phyloP scores from a whole-genome alignment of 2,888 invertebrate species.

The Schizaphis graminum region DNA sequence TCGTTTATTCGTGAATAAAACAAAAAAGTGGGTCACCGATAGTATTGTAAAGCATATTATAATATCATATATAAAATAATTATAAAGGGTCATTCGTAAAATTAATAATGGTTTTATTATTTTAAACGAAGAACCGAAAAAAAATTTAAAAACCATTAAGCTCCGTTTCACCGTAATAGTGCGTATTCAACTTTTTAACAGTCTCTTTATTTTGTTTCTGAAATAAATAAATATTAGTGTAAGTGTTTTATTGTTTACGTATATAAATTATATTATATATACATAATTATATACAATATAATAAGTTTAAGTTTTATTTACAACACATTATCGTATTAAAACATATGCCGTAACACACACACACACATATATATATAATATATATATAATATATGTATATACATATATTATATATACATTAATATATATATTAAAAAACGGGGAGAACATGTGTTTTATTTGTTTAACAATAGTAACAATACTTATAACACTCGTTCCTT shows the following conservation, averaged over 20 bases:
- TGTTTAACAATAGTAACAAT: neutral
- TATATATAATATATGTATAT: neutral
- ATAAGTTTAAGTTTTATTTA: neutral
- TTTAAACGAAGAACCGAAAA: conserved; percentile 22
- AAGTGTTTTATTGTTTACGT: neutral
- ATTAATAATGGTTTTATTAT: conserved; percentile 21
- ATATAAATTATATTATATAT: neutral
- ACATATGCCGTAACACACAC: neutral
- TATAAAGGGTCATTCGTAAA: neutral
- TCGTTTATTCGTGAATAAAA: neutral
- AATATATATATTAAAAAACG: neutral
- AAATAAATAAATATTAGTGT: neutral
- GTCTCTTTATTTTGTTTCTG: neutral
- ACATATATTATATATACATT: neutral
- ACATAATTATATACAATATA: neutral
- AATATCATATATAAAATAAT: neutral
- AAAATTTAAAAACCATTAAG: neutral
- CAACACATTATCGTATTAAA: neutral
- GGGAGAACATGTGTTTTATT: neutral
- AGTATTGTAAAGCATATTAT: neutral
- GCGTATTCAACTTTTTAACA: neutral
- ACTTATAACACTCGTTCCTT: neutral
- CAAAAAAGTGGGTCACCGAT: conserved; percentile 32
- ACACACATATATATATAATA: neutral
- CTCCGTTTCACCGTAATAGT: neutral